Conservation (phyloP, 2,113 vertebrate species). For the Istiophorus platypterus region DNA sequence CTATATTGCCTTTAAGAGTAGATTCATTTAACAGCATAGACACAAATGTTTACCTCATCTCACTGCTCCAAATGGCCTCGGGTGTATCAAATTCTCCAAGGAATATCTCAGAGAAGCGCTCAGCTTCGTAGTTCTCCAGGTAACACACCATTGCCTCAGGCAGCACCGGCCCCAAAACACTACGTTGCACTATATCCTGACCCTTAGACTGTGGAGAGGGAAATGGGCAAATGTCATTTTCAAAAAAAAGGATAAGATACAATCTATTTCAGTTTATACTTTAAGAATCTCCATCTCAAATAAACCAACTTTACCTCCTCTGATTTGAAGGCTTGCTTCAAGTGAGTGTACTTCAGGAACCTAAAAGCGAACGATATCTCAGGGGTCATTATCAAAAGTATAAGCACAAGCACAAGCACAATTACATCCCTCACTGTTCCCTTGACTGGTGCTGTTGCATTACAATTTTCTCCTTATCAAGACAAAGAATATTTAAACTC, state of each 20-base stretch:
- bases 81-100: constrained; percentile 98
- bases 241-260: not conserved
- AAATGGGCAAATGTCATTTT: not conserved
- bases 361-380: constrained; percentile 74
- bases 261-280: not conserved
- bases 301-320: constrained; percentile 89
- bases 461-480: not conserved
- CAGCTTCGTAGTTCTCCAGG: constrained; percentile 97
- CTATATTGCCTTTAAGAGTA: not conserved
- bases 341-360: constrained; percentile 97
- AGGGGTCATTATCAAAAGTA: not conserved
- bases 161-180: constrained; percentile 94
- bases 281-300: not conserved
- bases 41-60: constrained; percentile 91
- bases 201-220: constrained; percentile 88
- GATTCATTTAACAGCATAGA: not conserved
- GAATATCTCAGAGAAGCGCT: constrained; percentile 98
- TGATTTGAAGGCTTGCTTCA: constrained; percentile 98
- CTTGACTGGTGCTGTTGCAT: not conserved
- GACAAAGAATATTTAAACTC: not conserved
- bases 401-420: not conserved
- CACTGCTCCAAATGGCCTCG: constrained; percentile 99
- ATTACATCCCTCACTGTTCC: not conserved
- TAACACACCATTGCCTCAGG: constrained; percentile 99
- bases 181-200: constrained; percentile 96